Conservation (phyloP, 2,113 vertebrate genomes). For the Podarcis muralis region DNA sequence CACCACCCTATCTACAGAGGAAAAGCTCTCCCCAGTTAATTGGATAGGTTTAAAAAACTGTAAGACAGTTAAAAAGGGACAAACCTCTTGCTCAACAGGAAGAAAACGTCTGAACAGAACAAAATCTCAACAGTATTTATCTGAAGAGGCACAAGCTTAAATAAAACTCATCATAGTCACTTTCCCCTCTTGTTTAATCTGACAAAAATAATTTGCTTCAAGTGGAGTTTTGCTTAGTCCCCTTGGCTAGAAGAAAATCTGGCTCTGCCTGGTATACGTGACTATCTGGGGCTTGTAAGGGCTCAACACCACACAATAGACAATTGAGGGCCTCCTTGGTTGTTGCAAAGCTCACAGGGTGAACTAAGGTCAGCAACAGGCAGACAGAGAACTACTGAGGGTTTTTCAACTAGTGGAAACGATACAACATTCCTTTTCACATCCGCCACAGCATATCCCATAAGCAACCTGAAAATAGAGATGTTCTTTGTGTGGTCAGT, state of each 20-base stretch:
- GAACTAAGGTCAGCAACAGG: constrained; percentile 48
- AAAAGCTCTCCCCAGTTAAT: background rate
- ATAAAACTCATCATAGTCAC: background rate
- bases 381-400: constrained; percentile 3
- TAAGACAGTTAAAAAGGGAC: accelerated
- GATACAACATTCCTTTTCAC: background rate
- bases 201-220: constrained; percentile 33
- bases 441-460: background rate
- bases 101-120: accelerated
- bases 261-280: constrained; percentile 41
- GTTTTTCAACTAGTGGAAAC: background rate
- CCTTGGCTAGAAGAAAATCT: constrained; percentile 9
- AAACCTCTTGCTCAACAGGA: background rate
- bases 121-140: background rate
- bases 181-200: background rate
- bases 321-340: constrained; percentile 45
- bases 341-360: background rate
- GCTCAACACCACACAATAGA: constrained; percentile 54
- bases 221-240: background rate
- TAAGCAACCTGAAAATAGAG: background rate
- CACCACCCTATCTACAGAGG: background rate
- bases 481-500: background rate
- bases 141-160: constrained; percentile 18
- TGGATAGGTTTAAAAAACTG: background rate
- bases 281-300: background rate